phyloP scores from a whole-genome alignment of 2,888 invertebrate species.

The Drosophila sordidula region DNA sequence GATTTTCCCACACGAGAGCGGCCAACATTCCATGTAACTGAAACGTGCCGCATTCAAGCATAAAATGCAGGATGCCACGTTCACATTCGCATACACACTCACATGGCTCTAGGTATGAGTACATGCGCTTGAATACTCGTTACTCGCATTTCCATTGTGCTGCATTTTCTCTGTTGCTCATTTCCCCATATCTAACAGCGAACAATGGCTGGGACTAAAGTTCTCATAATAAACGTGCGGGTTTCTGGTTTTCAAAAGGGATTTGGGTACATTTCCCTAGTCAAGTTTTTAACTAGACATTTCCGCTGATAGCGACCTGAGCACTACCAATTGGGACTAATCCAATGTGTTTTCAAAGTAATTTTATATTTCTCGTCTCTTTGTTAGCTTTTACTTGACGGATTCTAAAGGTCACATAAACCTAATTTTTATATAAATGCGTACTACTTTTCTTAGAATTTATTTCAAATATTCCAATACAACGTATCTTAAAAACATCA shows the following conservation, averaged over 20 bases:
- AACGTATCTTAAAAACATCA: too few relatives aligned
- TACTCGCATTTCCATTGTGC: constrained; percentile 25
- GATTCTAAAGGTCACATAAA: too few relatives aligned
- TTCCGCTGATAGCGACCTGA: not conserved
- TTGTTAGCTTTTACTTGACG: too few relatives aligned
- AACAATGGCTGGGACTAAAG: constrained; percentile 20
- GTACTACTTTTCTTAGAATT: too few relatives aligned
- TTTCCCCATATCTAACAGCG: constrained; percentile 1
- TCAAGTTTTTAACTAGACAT: not conserved
- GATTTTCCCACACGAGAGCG: constrained; percentile 55
- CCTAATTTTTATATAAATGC: too few relatives aligned
- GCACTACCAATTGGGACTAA: not conserved
- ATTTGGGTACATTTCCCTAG: constrained; percentile 1
- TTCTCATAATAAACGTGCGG: constrained; percentile 10
- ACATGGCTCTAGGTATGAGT: not conserved
- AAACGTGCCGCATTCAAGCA: constrained; percentile 58
- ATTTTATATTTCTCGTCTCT: too few relatives aligned
- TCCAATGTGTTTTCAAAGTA: not conserved
- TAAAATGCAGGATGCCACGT: constrained; percentile 55
- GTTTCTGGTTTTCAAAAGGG: not conserved
- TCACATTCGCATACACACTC: constrained; percentile 2
- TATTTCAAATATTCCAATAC: too few relatives aligned
- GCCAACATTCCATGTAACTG: constrained; percentile 51
- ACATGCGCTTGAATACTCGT: constrained; percentile 1
- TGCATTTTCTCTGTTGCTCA: constrained; percentile 28